Conservation (phyloP, 2,113 vertebrate genomes). For the Boulengeromyrus knoepffleri region DNA sequence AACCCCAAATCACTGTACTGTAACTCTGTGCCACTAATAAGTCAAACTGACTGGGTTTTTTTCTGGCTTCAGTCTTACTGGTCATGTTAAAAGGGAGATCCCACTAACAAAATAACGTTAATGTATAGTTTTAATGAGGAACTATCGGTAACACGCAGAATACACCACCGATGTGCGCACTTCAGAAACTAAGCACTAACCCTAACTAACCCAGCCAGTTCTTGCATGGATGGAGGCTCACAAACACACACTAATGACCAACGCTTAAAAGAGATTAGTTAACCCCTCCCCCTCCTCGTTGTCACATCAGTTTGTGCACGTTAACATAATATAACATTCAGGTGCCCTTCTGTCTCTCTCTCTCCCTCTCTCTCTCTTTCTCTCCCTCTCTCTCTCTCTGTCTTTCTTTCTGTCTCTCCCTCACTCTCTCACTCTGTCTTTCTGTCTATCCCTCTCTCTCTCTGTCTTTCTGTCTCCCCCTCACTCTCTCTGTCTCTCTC, state of each 20-base stretch:
- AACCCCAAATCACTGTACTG: neutral
- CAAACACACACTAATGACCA: conserved; percentile 12
- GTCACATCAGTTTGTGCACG: conserved; percentile 23
- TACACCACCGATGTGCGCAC: neutral
- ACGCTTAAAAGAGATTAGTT: conserved; percentile 4
- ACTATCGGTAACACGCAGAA: neutral
- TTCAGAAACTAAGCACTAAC: neutral
- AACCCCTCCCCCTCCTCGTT: neutral
- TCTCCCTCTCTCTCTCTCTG: neutral
- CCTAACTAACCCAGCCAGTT: conserved; percentile 20
- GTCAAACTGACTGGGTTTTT: neutral
- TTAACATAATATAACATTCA: conserved; percentile 26
- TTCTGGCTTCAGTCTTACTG: neutral
- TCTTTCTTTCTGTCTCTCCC: neutral
- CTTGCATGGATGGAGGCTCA: conserved; percentile 21
- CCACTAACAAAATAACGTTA: conserved; percentile 7
- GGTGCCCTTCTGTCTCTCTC: conserved; percentile 25
- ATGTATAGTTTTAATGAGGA: neutral
- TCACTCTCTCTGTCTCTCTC: neutral
- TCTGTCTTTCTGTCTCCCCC: neutral
- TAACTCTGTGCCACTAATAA: conserved; percentile 5
- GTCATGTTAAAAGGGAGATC: neutral
- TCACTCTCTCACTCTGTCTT: neutral
- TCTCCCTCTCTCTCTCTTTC: neutral
- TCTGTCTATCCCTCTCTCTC: neutral